Evolutionary conservation across 2,888 invertebrate species (phyloP).

Genomic region (Dolichomitus sp.): DNA sequence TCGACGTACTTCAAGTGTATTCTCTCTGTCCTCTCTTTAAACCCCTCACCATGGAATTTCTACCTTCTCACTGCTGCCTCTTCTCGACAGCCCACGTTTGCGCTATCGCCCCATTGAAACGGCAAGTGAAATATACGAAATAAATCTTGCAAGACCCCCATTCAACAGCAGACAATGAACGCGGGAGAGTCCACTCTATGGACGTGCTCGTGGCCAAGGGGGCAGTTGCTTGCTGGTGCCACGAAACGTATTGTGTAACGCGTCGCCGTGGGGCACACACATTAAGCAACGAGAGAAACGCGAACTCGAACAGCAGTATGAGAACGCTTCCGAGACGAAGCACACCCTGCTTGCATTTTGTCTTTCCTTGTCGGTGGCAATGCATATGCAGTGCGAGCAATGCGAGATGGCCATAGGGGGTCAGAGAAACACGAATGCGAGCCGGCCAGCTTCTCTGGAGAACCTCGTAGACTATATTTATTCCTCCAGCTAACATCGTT

Average conservation of each 20-base stretch:
- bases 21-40: constrained; percentile 12
- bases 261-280: constrained; percentile 72
- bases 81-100: constrained; percentile 75
- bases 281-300: constrained; percentile 76
- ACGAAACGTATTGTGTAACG: constrained; percentile 80
- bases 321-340: constrained; percentile 55
- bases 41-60: constrained; percentile 26
- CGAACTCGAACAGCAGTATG: constrained; percentile 76
- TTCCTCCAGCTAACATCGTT: constrained; percentile 62
- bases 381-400: constrained; percentile 21
- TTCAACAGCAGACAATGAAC: constrained; percentile 85
- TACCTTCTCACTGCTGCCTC: constrained; percentile 27
- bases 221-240: constrained; percentile 56
- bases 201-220: constrained; percentile 71
- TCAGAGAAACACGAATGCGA: constrained; percentile 47
- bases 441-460: constrained; percentile 49
- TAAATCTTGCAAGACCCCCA: constrained; percentile 86
- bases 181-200: constrained; percentile 81
- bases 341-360: constrained; percentile 73
- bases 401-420: constrained; percentile 46
- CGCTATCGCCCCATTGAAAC: constrained; percentile 85
- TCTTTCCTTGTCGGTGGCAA: constrained; percentile 67
- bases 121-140: constrained; percentile 86
- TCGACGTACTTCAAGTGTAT: constrained; percentile 19
- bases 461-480: constrained; percentile 43